Base-by-base conservation (phyloP, 2,797 vertebrate species). In the Lagorchestes hirsutus region DNA sequence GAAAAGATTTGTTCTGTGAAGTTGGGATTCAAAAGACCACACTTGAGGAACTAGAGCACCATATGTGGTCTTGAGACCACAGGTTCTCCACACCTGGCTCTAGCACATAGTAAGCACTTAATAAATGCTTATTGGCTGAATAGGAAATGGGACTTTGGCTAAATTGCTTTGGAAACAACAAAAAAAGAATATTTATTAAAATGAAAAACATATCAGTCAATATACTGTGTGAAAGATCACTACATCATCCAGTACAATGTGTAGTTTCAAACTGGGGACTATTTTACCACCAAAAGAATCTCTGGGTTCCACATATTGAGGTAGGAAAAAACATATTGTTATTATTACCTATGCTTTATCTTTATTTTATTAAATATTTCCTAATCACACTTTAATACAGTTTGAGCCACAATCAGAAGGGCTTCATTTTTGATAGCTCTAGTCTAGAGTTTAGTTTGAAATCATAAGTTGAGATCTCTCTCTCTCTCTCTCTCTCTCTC, bases 111-210 rank as follows among this genome's bases (percentile, higher is more conserved):
- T 82, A 87, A 27, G 40, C 40, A n/a, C 5, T 67, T n/a, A 67
- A 34, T 62, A 62, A 34, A 62, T 14, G 22, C 3, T 27, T 46
- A 87, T 27, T 74, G 40, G 18, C 74, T 82, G 74, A 46, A 27
- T 27, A 82, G 74, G 40, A 46, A 82, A 82, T 46, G 9, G 9
- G 40, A 0, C 8, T 82, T 46, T 11, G 0, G 40, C 22, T 87
- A 87, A 46, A 46, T 46, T 87, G 40, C 22, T 87, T 87, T 46
- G 34, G 0, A 95, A 94, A 46, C 91, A 94, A 46, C 91, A 90
- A 16, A 62, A 54, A 93, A 95, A n/a, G 28, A 55, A 14, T 11
- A 62, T 58, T 3, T 67, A 40, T 74, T 40, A 24, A 74, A 74
- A 9, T 74, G n/a, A 40, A 18, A 40, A 74, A 22, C 5, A 16